Evolutionary conservation across 2,113 vertebrate species (phyloP).

Genomic region (Atlantisia rogersi): DNA sequence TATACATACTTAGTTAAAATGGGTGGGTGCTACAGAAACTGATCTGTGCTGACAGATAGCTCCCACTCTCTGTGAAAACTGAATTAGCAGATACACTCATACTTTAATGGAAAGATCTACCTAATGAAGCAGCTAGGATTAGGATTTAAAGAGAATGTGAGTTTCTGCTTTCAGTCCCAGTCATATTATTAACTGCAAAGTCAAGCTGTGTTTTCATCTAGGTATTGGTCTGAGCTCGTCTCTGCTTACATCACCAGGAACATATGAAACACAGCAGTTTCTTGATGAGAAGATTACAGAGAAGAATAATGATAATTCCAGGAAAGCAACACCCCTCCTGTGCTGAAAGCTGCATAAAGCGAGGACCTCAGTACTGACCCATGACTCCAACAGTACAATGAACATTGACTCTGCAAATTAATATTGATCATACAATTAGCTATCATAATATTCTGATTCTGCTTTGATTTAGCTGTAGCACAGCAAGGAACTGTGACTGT

Average conservation of each 20-base stretch:
- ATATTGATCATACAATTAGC: neutral
- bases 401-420: neutral
- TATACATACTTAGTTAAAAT: neutral
- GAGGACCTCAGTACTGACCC: neutral
- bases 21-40: neutral
- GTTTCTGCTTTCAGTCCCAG: neutral
- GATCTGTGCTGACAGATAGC: neutral
- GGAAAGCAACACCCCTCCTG: neutral
- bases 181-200: neutral
- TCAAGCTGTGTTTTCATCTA: constrained; percentile 21
- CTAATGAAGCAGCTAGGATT: neutral
- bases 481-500: neutral
- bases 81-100: neutral
- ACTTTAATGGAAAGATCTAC: neutral
- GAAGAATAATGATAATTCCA: neutral
- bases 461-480: neutral
- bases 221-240: neutral
- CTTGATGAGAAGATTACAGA: neutral
- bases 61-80: neutral
- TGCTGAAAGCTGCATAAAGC: neutral
- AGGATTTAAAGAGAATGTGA: neutral
- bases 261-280: neutral
- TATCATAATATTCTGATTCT: neutral
- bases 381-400: neutral
- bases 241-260: neutral